phyloP scores from a whole-genome alignment of 35 echinoderm and acorn worm genomes.

The Chiridota heheva region DNA sequence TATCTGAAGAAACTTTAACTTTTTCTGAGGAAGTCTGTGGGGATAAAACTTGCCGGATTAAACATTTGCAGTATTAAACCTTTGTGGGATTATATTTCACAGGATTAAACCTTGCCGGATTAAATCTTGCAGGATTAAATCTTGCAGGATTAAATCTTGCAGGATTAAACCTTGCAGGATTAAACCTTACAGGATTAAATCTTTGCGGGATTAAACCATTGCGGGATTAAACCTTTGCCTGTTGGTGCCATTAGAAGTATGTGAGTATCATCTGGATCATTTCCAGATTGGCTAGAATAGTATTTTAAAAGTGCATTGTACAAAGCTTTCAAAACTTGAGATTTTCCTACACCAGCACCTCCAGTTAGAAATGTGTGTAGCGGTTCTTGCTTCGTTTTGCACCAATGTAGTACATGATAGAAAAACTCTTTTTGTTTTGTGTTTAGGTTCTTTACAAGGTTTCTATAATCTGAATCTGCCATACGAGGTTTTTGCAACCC shows the following conservation, averaged over 20 bases:
- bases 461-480: constrained; percentile 16
- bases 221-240: no score
- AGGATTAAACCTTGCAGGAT: no score
- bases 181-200: no score
- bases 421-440: constrained; percentile 42
- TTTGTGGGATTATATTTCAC: no score
- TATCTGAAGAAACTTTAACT: no score
- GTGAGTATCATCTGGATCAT: constrained; percentile 14
- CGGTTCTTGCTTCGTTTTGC: constrained; percentile 37
- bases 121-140: no score
- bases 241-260: constrained; percentile 42
- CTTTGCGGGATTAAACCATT: no score
- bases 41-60: no score
- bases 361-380: constrained; percentile 43
- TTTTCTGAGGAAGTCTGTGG: no score
- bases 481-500: constrained; percentile 21
- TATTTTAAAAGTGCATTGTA: constrained; percentile 18
- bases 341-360: constrained; percentile 46
- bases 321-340: constrained; percentile 24
- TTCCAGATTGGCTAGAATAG: constrained; percentile 1
- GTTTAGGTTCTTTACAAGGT: constrained; percentile 23
- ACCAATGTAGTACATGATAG: constrained; percentile 14
- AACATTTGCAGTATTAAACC: no score
- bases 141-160: no score
- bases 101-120: no score